These are phyloP conservation scores for Gymnoscelis rufifasciata DNA, from an alignment of 2,888 invertebrate species.

Conservation along the genomic window DNA sequence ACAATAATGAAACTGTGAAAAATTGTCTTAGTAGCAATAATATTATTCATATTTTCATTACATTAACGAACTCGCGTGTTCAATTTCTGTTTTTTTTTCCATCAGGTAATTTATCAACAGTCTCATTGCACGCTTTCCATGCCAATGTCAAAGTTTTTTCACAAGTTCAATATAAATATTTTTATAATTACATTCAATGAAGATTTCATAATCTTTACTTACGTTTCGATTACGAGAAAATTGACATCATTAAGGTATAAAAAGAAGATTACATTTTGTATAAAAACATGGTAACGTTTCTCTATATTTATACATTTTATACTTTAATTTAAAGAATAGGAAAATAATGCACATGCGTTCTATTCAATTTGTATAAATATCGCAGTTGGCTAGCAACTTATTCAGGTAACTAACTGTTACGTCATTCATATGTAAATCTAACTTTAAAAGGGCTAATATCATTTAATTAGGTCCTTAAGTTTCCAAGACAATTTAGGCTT, in stretches of 20 bases:
- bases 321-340: conserved; percentile 45
- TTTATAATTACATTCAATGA: conserved; percentile 22
- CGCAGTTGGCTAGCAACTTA: conserved; percentile 34
- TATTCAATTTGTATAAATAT: conserved; percentile 39
- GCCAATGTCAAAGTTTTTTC: conserved; percentile 49
- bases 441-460: conserved; percentile 34
- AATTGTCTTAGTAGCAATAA: conserved; percentile 69
- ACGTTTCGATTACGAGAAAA: conserved; percentile 65
- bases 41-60: conserved; percentile 45
- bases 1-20: conserved; percentile 72
- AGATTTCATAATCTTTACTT: conserved; percentile 50
- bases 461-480: conserved; percentile 32
- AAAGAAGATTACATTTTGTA: conserved; percentile 62
- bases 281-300: conserved; percentile 58
- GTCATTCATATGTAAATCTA: conserved; percentile 24
- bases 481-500: conserved; percentile 29
- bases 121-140: conserved; percentile 60
- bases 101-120: conserved; percentile 46
- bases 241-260: conserved; percentile 67
- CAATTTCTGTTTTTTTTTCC: conserved; percentile 41
- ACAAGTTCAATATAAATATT: conserved; percentile 32
- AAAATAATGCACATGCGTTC: conserved; percentile 56
- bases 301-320: conserved; percentile 38
- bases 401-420: conserved; percentile 29
- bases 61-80: conserved; percentile 55